Percentiles rank a stretch among this genome's conserved stretches.
Evolutionary conservation across 37 sponge, comb jelly and placozoan species (phyloP).

Genomic region (Trichoplax adhaerens): DNA sequence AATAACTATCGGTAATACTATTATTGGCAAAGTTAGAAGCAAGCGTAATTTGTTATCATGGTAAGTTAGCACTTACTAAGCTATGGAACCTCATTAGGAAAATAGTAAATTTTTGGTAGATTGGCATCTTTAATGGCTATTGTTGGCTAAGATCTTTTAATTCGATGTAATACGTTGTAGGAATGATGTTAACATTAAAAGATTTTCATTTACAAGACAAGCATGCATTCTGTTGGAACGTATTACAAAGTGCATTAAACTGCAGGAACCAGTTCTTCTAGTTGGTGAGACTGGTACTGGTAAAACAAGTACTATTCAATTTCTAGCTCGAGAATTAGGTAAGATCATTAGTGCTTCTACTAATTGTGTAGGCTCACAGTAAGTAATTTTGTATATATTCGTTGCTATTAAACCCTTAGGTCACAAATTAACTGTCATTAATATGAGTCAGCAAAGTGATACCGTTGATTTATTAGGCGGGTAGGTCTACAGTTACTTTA

Average conservation of each 20-base stretch:
- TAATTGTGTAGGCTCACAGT: background rate
- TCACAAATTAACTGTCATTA: constrained; percentile 66
- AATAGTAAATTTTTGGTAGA: no score
- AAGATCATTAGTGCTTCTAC: background rate
- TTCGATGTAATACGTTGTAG: no score
- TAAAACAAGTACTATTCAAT: background rate
- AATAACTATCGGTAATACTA: constrained; percentile 5
- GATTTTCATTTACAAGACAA: constrained; percentile 61
- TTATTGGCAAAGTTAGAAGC: background rate
- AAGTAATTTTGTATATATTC: background rate
- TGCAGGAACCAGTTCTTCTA: constrained; percentile 74
- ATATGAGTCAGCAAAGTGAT: constrained; percentile 93
- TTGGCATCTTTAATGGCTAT: no score
- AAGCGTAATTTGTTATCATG: no score
- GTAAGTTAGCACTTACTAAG: no score
- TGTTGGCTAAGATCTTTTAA: no score
- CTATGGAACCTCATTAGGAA: no score
- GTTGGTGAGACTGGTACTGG: constrained; percentile 84
- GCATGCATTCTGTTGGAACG: constrained; percentile 64
- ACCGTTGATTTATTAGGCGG: constrained; percentile 87
- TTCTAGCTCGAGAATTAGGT: constrained; percentile 56
- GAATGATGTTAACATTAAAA: no score
- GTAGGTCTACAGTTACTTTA: constrained; percentile 14
- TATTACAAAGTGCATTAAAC: constrained; percentile 55
- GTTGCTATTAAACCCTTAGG: constrained; percentile 12